Conservation (phyloP, 2,888 invertebrate species). For the Napeogenes inachia region DNA sequence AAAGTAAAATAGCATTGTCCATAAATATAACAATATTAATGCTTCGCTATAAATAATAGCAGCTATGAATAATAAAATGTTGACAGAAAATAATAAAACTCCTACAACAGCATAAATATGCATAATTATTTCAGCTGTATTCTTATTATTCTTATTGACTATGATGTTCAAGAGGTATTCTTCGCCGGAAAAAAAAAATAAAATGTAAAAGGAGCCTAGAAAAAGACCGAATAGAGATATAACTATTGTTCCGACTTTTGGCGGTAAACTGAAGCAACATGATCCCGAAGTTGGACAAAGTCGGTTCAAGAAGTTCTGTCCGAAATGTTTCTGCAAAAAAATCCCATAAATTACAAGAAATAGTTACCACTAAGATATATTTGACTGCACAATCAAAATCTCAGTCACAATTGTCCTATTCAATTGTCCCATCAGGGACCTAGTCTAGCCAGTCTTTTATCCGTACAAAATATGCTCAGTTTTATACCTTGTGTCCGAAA, state of each 20-base stretch:
- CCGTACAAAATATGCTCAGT: too few species aligned
- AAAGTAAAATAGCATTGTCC: conserved; percentile 43
- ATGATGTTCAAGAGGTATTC: conserved; percentile 32
- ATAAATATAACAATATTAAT: conserved; percentile 47
- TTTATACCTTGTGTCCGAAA: too few species aligned
- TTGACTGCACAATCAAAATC: too few species aligned
- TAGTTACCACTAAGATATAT: too few species aligned
- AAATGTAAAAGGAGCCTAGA: conserved; percentile 38
- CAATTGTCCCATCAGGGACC: too few species aligned
- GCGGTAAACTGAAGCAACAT: conserved; percentile 44
- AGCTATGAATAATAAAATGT: conserved; percentile 43
- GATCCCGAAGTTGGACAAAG: conserved; percentile 37
- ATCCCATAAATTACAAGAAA: background rate
- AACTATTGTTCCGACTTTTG: conserved; percentile 46
- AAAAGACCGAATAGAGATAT: conserved; percentile 44
- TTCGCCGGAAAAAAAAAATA: conserved; percentile 33
- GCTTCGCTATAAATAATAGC: conserved; percentile 45
- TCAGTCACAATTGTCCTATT: too few species aligned
- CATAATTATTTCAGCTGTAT: conserved; percentile 32
- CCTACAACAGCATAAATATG: conserved; percentile 43
- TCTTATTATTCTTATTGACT: conserved; percentile 18
- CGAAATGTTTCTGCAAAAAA: conserved; percentile 14
- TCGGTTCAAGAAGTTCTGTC: conserved; percentile 30
- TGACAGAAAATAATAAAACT: conserved; percentile 39
- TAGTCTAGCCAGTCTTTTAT: too few species aligned